Evolutionary conservation across 2,113 vertebrate genomes (phyloP).

Genomic region (Nothoprocta perdicaria): DNA sequence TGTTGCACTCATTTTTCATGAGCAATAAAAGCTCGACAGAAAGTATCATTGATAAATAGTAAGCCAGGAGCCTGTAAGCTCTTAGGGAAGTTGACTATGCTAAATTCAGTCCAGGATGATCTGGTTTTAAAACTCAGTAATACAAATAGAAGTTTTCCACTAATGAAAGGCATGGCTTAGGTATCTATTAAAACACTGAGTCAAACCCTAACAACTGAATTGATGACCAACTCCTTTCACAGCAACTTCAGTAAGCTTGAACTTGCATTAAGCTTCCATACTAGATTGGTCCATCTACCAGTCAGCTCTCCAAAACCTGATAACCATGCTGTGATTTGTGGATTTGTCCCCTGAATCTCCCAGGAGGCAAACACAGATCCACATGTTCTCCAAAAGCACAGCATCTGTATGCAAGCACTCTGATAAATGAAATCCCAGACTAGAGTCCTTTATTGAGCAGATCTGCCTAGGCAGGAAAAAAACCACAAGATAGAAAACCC

Average conservation of each 20-base stretch:
- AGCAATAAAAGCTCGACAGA: neutral
- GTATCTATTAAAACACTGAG: neutral
- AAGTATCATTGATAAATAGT: neutral
- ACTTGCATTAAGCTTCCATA: neutral
- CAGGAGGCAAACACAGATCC: neutral
- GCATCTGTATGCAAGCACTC: neutral
- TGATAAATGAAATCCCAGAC: neutral
- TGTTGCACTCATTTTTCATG: neutral
- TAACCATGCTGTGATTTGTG: neutral
- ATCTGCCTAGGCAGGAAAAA: neutral
- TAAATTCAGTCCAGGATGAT: neutral
- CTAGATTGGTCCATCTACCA: neutral
- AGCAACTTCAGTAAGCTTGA: neutral
- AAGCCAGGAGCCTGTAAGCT: neutral
- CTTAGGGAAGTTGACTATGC: neutral
- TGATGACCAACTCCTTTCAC: neutral
- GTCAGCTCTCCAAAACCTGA: neutral
- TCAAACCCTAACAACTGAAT: neutral
- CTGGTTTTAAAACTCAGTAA: neutral
- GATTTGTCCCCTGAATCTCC: neutral
- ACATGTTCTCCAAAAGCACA: neutral
- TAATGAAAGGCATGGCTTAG: neutral
- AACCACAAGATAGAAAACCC: neutral
- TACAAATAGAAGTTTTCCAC: neutral
- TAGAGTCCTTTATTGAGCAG: neutral